Evolutionary conservation across 2,888 invertebrate species (phyloP).

Genomic region (Acanthoscelides obtectus): DNA sequence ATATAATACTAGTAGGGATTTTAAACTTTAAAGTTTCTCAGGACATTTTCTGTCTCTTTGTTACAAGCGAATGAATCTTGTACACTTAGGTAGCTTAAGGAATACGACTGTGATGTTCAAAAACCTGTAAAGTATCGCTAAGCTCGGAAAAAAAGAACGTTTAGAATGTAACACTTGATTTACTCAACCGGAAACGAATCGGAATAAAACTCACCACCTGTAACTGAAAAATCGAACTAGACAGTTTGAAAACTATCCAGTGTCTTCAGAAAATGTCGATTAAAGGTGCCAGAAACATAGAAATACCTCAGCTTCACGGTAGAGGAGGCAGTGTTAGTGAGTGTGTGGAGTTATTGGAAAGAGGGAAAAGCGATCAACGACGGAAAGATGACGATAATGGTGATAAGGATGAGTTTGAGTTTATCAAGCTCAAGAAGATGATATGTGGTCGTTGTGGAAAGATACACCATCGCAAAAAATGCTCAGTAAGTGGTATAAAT

Average conservation of each 20-base stretch:
- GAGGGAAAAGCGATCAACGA: neutral
- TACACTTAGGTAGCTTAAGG: too few species aligned
- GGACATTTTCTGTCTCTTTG: too few species aligned
- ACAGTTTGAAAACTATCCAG: neutral
- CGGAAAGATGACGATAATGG: neutral
- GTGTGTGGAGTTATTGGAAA: conserved; percentile 19
- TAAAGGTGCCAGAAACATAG: neutral
- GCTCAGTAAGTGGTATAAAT: neutral
- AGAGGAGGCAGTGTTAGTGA: conserved; percentile 24
- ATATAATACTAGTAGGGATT: too few species aligned
- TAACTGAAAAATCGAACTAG: too few species aligned
- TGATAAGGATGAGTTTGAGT: neutral
- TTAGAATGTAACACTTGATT: too few species aligned
- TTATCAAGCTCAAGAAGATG: neutral
- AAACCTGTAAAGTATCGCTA: too few species aligned
- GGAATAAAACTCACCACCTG: too few species aligned
- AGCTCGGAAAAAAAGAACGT: too few species aligned
- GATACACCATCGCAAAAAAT: neutral
- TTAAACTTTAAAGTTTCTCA: too few species aligned
- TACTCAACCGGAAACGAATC: too few species aligned
- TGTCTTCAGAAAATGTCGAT: conserved; percentile 10
- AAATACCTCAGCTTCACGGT: conserved; percentile 6
- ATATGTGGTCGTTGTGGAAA: neutral
- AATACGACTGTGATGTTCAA: too few species aligned
- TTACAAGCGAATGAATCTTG: too few species aligned